phyloP scores from a whole-genome alignment of 2,888 invertebrate genomes.

The Sthenelais limicola region DNA sequence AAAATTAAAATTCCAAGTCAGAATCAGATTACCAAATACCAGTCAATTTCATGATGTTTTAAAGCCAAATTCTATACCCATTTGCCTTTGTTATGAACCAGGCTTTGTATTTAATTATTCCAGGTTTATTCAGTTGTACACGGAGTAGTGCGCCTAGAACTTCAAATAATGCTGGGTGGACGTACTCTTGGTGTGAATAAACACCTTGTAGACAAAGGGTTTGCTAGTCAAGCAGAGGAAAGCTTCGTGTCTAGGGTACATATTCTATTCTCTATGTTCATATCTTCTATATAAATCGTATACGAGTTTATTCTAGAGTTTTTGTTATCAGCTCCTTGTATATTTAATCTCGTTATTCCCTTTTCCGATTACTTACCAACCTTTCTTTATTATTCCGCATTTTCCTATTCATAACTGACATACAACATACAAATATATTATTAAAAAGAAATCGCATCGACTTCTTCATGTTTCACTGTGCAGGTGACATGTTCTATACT shows the following conservation, averaged over 20 bases:
- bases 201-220: conserved; percentile 77
- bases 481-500: too few relatives aligned
- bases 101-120: not conserved
- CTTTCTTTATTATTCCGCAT: too few relatives aligned
- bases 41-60: too few relatives aligned
- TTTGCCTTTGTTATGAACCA: not conserved
- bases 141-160: conserved; percentile 80
- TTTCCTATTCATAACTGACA: too few relatives aligned
- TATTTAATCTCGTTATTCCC: too few relatives aligned
- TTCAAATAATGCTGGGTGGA: conserved; percentile 70
- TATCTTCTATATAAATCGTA: not conserved
- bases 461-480: too few relatives aligned
- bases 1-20: too few relatives aligned
- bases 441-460: too few relatives aligned
- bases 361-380: too few relatives aligned
- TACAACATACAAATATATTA: too few relatives aligned
- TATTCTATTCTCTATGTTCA: not conserved
- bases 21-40: too few relatives aligned
- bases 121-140: conserved; percentile 86
- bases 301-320: not conserved
- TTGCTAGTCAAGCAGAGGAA: conserved; percentile 82
- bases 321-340: conserved; percentile 12
- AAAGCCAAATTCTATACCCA: too few relatives aligned
- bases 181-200: conserved; percentile 76
- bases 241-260: conserved; percentile 81